Conservation (phyloP, 2,113 vertebrate species). For the Sciurus niger region DNA sequence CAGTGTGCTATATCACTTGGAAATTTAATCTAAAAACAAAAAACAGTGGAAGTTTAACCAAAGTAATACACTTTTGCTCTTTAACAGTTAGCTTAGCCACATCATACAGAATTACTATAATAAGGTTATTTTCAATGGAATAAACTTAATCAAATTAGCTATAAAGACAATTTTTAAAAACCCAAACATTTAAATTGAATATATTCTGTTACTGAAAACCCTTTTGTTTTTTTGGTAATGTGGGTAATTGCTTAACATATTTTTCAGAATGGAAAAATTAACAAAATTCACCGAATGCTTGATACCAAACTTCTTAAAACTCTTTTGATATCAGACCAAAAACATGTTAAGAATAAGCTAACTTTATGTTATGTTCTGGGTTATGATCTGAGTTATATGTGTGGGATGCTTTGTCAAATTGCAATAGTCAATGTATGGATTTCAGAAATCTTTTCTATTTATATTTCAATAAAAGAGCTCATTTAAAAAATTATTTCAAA, state of each 20-base stretch:
- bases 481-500: not conserved
- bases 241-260: not conserved
- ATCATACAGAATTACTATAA: not conserved
- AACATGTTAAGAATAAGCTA: not conserved
- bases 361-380: not conserved
- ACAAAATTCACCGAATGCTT: not conserved
- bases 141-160: slow-evolving; percentile 54
- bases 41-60: slow-evolving; percentile 3
- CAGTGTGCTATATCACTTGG: not conserved
- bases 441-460: not conserved
- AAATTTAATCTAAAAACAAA: slow-evolving; percentile 7
- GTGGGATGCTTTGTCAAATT: not conserved
- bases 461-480: slow-evolving; percentile 8
- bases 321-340: slow-evolving; percentile 9
- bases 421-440: not conserved
- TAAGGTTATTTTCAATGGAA: slow-evolving; percentile 55
- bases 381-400: not conserved
- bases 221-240: not conserved
- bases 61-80: slow-evolving; percentile 42
- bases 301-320: not conserved
- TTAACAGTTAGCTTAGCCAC: not conserved
- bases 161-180: not conserved
- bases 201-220: slow-evolving; percentile 30
- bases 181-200: not conserved
- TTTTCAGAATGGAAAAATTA: slow-evolving; percentile 48